These are phyloP conservation scores for Caenorhabditis parvicauda DNA, from an alignment of 2,888 invertebrate species.

Conservation along the genomic window DNA sequence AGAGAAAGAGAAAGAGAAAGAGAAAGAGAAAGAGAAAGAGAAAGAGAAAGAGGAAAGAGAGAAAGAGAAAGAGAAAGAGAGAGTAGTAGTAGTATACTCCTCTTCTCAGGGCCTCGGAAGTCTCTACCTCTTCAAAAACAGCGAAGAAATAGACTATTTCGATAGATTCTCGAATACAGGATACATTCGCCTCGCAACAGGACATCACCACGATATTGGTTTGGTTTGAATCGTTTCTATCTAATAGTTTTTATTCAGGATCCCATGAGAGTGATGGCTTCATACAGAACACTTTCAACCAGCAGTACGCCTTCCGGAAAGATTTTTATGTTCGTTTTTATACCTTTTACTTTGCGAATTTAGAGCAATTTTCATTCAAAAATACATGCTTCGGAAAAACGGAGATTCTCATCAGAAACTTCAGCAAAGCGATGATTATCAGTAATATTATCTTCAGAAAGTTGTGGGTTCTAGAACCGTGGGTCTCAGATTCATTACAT, in stretches of 20 bases:
- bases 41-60: too few species aligned
- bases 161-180: slow-evolving; percentile 45
- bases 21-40: too few species aligned
- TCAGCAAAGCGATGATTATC: too few species aligned
- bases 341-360: not conserved
- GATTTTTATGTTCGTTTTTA: slow-evolving; percentile 42
- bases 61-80: too few species aligned
- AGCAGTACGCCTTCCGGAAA: slow-evolving; percentile 27
- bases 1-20: too few species aligned
- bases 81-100: too few species aligned
- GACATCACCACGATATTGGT: slow-evolving; percentile 29
- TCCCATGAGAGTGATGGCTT: slow-evolving; percentile 40
- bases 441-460: too few species aligned
- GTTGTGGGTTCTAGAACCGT: too few species aligned
- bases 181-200: slow-evolving; percentile 21
- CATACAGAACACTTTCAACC: slow-evolving; percentile 43
- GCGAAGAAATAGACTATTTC: slow-evolving; percentile 33
- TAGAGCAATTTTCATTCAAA: not conserved
- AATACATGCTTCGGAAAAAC: too few species aligned
- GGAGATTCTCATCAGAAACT: too few species aligned
- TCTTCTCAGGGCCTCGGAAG: slow-evolving; percentile 47
- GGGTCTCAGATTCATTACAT: too few species aligned
- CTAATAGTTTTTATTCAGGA: slow-evolving; percentile 10
- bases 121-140: slow-evolving; percentile 41
- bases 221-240: not conserved